Conservation (phyloP, 2,113 vertebrate genomes). For the Serinus canaria region DNA sequence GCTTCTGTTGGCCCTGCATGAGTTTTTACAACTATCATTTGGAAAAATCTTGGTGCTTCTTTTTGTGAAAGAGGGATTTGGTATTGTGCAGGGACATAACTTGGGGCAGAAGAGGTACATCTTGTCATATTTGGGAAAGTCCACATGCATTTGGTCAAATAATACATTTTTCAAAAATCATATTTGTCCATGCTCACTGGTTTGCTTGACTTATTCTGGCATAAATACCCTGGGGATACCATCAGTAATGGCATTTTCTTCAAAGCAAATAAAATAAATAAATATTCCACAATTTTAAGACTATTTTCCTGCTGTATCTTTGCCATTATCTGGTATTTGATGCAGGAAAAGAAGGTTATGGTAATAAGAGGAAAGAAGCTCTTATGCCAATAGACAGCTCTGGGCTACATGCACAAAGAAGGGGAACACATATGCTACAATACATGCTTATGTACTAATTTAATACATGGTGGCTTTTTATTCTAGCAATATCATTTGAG, state of each 20-base stretch:
- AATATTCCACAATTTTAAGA: background rate
- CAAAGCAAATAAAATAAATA: background rate
- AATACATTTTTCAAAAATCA: background rate
- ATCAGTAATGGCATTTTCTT: background rate
- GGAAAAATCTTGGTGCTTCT: background rate
- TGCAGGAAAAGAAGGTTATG: background rate
- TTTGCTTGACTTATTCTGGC: background rate
- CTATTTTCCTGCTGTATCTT: background rate
- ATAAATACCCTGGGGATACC: background rate
- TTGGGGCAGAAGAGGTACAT: background rate
- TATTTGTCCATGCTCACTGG: background rate
- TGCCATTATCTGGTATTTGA: background rate
- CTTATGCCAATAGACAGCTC: background rate
- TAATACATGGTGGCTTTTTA: background rate
- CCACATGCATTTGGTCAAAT: background rate
- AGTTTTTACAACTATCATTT: background rate
- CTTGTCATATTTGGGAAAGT: background rate
- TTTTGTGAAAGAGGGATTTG: background rate
- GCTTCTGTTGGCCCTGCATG: background rate
- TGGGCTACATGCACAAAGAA: background rate
- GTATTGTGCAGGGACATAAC: background rate
- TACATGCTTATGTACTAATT: background rate
- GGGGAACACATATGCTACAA: background rate
- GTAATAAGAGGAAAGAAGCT: background rate
- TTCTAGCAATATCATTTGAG: slow-evolving; percentile 17